Conservation (phyloP, 1,140 invertebrate species). For the Mycetomoellerius zeteki region DNA sequence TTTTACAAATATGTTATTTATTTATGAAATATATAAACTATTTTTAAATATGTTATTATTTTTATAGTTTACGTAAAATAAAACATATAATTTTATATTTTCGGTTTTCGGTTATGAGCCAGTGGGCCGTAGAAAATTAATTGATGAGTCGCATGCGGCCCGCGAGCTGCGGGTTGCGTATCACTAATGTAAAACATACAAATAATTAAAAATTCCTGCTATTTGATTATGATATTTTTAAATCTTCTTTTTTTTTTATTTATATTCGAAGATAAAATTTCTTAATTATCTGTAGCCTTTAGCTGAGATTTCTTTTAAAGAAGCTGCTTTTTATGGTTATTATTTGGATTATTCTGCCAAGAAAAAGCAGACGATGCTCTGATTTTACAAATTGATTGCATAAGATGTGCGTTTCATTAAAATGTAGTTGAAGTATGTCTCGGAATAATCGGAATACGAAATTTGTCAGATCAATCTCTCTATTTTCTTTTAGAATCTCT, state of each 20-base stretch:
- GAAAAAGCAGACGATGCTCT: neutral
- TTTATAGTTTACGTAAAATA: too few relatives aligned
- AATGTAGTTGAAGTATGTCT: neutral
- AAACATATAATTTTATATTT: too few relatives aligned
- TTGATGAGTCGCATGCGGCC: too few relatives aligned
- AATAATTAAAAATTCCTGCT: too few relatives aligned
- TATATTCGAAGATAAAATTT: too few relatives aligned
- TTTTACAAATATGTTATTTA: too few relatives aligned
- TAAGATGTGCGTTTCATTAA: slow-evolving; percentile 13
- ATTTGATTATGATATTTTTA: neutral
- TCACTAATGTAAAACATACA: too few relatives aligned
- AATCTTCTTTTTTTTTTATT: neutral
- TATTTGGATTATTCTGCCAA: slow-evolving; percentile 10
- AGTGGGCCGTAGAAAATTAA: too few relatives aligned
- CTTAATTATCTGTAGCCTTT: neutral
- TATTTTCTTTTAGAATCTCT: slow-evolving; percentile 85
- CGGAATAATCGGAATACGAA: slow-evolving; percentile 25
- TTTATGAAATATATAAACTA: too few relatives aligned
- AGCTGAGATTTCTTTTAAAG: neutral
- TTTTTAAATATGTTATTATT: too few relatives aligned
- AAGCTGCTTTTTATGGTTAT: neutral
- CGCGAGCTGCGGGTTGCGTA: too few relatives aligned
- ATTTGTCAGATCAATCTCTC: slow-evolving; percentile 9
- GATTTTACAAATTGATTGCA: slow-evolving; percentile 44
- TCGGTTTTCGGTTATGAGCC: too few relatives aligned